Evolutionary conservation across 1,140 invertebrate species (phyloP), one percentile per base, ranked within the genome.

Genomic region (Nasonia longicornis): DNA sequence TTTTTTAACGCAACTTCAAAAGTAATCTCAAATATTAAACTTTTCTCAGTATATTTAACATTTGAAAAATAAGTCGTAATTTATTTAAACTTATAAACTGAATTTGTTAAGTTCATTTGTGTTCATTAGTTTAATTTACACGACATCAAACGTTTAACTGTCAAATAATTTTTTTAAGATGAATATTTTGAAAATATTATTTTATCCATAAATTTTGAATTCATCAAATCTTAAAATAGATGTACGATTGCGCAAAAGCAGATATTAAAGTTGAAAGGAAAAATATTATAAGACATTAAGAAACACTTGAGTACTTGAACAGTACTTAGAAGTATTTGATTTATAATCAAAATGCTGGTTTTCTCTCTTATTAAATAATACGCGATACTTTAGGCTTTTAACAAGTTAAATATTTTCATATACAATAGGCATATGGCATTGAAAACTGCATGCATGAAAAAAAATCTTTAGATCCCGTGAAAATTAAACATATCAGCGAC

Each of bases 281-380:
- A 12, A 69, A 77, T 22, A 70, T 48, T 77, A 48, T n/a, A 52
- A 14, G 64, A 70, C 12, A 6, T 58, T 78, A 63, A 71, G 29
- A 72, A 58, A 79, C 71, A 63, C 63, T 72, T 63, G 58, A 71
- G 45, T 35, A 63, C 31, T 26, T 71, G 69, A n/a, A 63, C 12
- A 22, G 35, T 31, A 71, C 66, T 38, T 67, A 69, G 10, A 69
- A 77, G 75, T 78, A 71, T 70, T 78, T 78, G 7, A 77, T 78
- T 35, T 16, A 35, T 14, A 78, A 67, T 78, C 29, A 69, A 78
- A 64, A 63, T 79, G 38, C 26, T 72, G 69, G n/a, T 48, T 66
- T 77, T 38, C 69, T 70, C 20, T 77, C 58, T 74, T 70, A 64
- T 29, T 76, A 20, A 29, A 71, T 42, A 63, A 75, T 52, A 64